phyloP scores from a whole-genome alignment of 1,140 invertebrate genomes.

The Drosophila orena region DNA sequence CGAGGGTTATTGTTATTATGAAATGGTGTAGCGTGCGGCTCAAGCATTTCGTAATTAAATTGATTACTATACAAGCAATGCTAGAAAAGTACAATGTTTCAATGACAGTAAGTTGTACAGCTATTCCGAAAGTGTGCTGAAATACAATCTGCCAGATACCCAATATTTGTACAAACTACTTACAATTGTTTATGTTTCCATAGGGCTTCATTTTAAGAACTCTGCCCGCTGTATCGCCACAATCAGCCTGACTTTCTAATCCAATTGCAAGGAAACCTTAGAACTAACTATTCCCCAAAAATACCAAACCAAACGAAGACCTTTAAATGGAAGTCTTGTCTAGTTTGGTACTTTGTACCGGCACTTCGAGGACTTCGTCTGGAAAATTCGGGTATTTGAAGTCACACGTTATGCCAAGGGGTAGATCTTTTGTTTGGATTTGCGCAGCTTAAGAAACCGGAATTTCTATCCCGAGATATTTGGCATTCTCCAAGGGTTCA shows the following conservation, averaged over 20 bases:
- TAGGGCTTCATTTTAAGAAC: not conserved
- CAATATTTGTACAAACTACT: not conserved
- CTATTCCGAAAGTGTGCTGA: not conserved
- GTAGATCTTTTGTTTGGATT: conserved; percentile 40
- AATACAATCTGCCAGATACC: not conserved
- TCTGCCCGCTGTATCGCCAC: not conserved
- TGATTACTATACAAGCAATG: not conserved
- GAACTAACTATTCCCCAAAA: conserved; percentile 18
- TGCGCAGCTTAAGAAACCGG: conserved; percentile 30
- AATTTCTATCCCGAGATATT: conserved; percentile 27
- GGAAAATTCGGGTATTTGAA: conserved; percentile 1
- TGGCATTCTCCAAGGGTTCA: conserved; percentile 23
- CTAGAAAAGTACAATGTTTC: not conserved
- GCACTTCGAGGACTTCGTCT: conserved; percentile 41
- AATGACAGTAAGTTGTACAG: not conserved
- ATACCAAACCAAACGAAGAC: conserved; percentile 37
- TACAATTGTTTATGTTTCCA: not conserved
- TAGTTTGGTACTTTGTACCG: conserved; percentile 30
- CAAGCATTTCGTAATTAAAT: conserved; percentile 7
- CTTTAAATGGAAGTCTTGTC: conserved; percentile 4
- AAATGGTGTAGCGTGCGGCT: not conserved
- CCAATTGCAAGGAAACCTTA: conserved; percentile 36
- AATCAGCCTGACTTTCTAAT: conserved; percentile 21
- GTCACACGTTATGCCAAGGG: not conserved
- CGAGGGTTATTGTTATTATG: not conserved